phyloP scores from a whole-genome alignment of 2,888 invertebrate species.

The Lingula anatina region DNA sequence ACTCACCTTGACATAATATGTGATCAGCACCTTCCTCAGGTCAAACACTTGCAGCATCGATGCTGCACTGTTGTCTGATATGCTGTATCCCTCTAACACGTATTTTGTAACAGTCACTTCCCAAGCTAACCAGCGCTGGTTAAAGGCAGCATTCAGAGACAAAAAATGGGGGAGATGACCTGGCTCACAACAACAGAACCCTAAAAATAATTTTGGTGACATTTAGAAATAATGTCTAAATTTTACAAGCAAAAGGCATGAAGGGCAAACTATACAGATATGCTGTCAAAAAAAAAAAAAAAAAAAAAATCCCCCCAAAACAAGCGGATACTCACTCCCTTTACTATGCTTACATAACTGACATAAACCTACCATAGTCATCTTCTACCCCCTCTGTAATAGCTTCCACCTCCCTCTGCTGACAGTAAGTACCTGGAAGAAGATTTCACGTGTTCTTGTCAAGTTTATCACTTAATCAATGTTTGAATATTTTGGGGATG shows the following conservation, averaged over 20 bases:
- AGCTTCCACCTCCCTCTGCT: slow-evolving; percentile 92
- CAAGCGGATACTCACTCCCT: slow-evolving; percentile 6
- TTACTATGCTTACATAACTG: neutral
- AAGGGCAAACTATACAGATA: neutral
- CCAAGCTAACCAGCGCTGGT: slow-evolving; percentile 96
- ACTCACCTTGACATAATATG: slow-evolving; percentile 90
- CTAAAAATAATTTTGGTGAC: too few relatives aligned
- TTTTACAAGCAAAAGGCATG: too few relatives aligned
- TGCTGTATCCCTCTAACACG: slow-evolving; percentile 96
- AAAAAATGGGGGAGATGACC: slow-evolving; percentile 83
- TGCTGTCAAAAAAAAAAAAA: slow-evolving; percentile 1
- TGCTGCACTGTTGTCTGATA: slow-evolving; percentile 94
- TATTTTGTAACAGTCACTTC: slow-evolving; percentile 92
- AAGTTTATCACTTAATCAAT: too few relatives aligned
- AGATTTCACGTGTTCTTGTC: neutral
- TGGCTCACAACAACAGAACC: slow-evolving; percentile 86
- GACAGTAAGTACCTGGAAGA: slow-evolving; percentile 85
- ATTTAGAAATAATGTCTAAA: too few relatives aligned
- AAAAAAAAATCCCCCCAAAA: neutral
- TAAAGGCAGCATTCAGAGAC: slow-evolving; percentile 95
- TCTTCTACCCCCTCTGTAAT: slow-evolving; percentile 96
- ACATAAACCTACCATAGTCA: slow-evolving; percentile 67
- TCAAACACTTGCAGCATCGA: slow-evolving; percentile 98
- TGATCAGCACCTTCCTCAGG: slow-evolving; percentile 91
- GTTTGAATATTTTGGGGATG: too few relatives aligned